phyloP scores from a whole-genome alignment of 2,888 invertebrate species.

The Cylindroiulus punctatus region DNA sequence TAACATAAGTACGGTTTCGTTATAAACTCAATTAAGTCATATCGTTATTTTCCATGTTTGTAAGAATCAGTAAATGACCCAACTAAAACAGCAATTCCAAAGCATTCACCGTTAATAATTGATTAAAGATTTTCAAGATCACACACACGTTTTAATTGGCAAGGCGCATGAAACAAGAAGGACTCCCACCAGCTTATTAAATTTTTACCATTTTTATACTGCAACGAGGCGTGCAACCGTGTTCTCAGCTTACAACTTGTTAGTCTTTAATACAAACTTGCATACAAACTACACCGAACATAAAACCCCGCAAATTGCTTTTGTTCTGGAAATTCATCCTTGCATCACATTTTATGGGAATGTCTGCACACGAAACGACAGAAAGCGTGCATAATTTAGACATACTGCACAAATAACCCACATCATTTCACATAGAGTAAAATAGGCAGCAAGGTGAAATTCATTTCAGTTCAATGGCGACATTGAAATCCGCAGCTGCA shows the following conservation, averaged over 20 bases:
- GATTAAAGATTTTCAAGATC: not conserved
- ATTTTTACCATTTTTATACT: not conserved
- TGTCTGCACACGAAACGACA: slow-evolving; percentile 21
- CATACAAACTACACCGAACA: not conserved
- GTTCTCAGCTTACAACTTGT: not conserved
- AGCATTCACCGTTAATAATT: not conserved
- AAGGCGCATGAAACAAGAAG: not conserved
- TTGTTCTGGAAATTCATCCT: not conserved
- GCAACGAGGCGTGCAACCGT: not conserved
- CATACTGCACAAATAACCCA: not conserved
- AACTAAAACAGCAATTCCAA: not conserved
- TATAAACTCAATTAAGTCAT: not conserved
- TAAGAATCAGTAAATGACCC: not conserved
- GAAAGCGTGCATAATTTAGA: not conserved
- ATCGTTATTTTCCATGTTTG: not conserved
- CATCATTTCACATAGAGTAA: not conserved
- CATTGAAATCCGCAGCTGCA: not conserved
- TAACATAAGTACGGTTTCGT: not conserved
- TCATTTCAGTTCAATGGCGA: not conserved
- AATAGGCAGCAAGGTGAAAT: not conserved
- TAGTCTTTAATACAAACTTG: not conserved
- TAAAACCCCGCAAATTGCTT: slow-evolving; percentile 14
- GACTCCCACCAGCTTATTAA: not conserved
- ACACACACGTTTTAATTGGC: not conserved
- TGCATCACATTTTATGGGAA: slow-evolving; percentile 14